phyloP scores from a whole-genome alignment of 2,797 vertebrate genomes.

The Peromyscus melanophrys region DNA sequence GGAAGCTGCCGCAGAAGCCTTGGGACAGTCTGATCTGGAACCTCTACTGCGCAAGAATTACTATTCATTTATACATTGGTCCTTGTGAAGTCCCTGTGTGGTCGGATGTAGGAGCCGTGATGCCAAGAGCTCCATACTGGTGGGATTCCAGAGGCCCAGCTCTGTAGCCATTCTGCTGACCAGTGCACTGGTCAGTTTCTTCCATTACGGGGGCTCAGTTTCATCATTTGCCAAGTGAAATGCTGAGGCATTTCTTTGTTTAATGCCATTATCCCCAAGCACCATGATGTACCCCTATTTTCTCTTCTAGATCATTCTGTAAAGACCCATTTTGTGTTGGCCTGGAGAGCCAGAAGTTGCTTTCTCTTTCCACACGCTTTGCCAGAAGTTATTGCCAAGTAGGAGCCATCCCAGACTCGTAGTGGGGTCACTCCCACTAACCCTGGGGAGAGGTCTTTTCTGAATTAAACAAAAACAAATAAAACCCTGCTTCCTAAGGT shows the following conservation, averaged over 20 bases:
- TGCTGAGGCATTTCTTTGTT: background rate
- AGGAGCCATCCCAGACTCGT: conserved; percentile 1
- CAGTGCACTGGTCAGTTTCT: background rate
- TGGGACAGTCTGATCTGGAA: background rate
- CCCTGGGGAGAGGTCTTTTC: background rate
- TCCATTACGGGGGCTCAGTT: background rate
- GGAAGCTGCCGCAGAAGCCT: background rate
- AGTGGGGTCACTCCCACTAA: background rate
- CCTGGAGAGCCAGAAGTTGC: background rate
- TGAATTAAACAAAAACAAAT: conserved; percentile 4
- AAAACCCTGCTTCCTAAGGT: background rate
- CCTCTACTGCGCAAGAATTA: background rate
- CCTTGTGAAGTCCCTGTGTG: background rate
- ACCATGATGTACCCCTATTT: background rate
- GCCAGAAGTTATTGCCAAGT: background rate
- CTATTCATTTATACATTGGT: background rate
- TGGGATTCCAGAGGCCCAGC: background rate
- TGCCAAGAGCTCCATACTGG: background rate
- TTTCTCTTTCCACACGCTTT: conserved; percentile 46
- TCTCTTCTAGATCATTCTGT: background rate
- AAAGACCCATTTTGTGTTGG: conserved; percentile 18
- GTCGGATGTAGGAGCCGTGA: background rate
- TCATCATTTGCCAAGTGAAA: conserved; percentile 6
- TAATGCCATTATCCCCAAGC: background rate
- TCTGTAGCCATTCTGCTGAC: background rate